Base-by-base conservation (phyloP, 2,113 vertebrate species). In the Holacanthus passer region DNA sequence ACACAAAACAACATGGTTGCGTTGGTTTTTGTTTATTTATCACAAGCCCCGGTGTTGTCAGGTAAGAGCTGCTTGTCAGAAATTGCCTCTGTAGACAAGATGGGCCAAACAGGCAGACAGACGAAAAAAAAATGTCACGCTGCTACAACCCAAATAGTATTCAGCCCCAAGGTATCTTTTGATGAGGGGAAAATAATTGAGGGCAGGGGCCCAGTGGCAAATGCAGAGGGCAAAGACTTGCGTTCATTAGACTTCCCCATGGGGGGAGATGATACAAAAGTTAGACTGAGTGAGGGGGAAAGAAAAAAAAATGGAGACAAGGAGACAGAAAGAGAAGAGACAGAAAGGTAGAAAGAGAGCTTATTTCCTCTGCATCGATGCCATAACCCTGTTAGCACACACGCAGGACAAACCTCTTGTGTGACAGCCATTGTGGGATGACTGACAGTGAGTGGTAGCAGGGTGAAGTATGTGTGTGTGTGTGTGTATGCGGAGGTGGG, bases 371-470 rank as follows among this genome's bases (percentile, higher is more conserved):
- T 41, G 66, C 75, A 69, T 8, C 43, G 19, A 78, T 67, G 29
- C 72, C 22, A 29, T 81, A 85, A 89, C 77, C 75, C 87, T 77
- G 82, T 92, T 89, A 81, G 82, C 73, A 77, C 77, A 74, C 69
- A 77, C 64, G 71, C 59, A 72, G 68, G 76, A 74, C 75, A 68
- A 77, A 83, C 69, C 73, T 84, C 73, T 67, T 83, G 84, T 91
- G 77, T 91, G 93, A 93, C 92, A 90, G 65, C 83, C 77, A 90
- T 94, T 94, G 91, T 94, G 69, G 81, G 56, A 65, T 94, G 93
- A 95, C 71, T 94, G 94, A 95, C 92, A 92, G 91, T 76, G 88
- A 93, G 91, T 89, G 84, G 85, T 84, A 81, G 86, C 67, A 43
- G 75, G 70, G 45, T 60, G 68, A 78, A 77, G 74, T 79, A 24